A percentile compares a stretch with the other conserved stretches of the same genome.
Evolutionary conservation across 2,888 invertebrate species (phyloP).

Genomic region (Caenorhabditis becei): DNA sequence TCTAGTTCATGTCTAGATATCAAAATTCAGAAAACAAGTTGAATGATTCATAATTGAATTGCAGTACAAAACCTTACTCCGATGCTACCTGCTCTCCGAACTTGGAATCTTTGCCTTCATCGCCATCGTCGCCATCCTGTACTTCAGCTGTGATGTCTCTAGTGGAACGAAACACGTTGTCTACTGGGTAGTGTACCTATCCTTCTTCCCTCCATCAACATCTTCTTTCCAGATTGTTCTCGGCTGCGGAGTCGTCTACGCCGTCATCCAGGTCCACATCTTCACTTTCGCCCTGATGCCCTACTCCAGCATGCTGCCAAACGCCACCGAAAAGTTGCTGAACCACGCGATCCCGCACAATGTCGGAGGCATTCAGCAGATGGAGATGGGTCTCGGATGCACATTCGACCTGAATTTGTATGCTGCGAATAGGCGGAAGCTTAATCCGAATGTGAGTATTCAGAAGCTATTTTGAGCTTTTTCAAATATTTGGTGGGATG

Average conservation of each 20-base stretch:
- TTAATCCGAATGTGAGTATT: slow-evolving; percentile 74
- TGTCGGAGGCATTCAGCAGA: slow-evolving; percentile 76
- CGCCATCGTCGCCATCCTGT: slow-evolving; percentile 71
- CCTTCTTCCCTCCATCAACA: background rate
- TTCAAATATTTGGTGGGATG: background rate
- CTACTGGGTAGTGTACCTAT: slow-evolving; percentile 74
- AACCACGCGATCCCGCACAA: slow-evolving; percentile 81
- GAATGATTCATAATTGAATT: slow-evolving; percentile 29
- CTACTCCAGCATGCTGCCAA: slow-evolving; percentile 71
- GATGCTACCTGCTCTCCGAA: slow-evolving; percentile 76
- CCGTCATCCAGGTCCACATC: slow-evolving; percentile 70
- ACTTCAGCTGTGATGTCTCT: slow-evolving; percentile 72
- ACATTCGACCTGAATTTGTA: slow-evolving; percentile 79
- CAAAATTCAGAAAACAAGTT: too few species aligned
- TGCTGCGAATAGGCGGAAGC: slow-evolving; percentile 71
- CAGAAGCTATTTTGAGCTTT: background rate
- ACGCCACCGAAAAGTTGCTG: slow-evolving; percentile 75
- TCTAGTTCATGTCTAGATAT: too few species aligned
- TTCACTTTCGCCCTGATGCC: slow-evolving; percentile 75
- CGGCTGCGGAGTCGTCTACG: slow-evolving; percentile 67
- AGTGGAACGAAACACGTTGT: slow-evolving; percentile 69
- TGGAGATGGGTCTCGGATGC: slow-evolving; percentile 78
- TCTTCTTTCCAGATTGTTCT: slow-evolving; percentile 68
- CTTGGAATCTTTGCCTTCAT: slow-evolving; percentile 73
- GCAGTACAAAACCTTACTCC: slow-evolving; percentile 78